phyloP scores from a whole-genome alignment of 1,140 invertebrate species.

The Calliopsis andreniformis region DNA sequence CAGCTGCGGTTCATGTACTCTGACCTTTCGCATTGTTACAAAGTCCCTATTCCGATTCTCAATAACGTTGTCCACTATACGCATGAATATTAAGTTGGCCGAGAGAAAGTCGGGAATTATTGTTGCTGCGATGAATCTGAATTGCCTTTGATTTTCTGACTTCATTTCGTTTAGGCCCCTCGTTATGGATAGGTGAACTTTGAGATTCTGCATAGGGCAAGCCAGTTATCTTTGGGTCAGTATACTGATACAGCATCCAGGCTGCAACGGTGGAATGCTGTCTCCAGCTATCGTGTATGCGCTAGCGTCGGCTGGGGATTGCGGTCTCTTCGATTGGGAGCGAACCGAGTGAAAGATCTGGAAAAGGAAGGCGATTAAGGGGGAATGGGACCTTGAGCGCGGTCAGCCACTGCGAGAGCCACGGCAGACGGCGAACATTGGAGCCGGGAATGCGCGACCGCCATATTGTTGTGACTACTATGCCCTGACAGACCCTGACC shows the following conservation, averaged over 20 bases:
- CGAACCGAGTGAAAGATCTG: conserved; percentile 75
- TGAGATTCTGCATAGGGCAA: too few species aligned
- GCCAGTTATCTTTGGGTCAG: conserved; percentile 74
- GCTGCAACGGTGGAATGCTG: conserved; percentile 67
- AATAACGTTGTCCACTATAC: neutral
- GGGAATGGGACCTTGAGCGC: conserved; percentile 76
- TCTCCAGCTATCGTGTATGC: conserved; percentile 43
- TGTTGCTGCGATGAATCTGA: neutral
- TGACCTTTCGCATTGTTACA: neutral
- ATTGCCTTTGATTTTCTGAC: neutral
- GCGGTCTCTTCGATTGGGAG: conserved; percentile 73
- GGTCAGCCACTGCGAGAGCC: conserved; percentile 74
- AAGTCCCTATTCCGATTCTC: neutral
- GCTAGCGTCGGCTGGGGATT: conserved; percentile 42
- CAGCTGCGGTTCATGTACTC: conserved; percentile 16
- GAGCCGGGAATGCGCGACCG: conserved; percentile 46
- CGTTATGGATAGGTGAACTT: too few species aligned
- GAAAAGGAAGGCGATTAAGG: conserved; percentile 75
- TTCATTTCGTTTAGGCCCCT: too few species aligned
- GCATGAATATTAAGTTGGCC: conserved; percentile 12
- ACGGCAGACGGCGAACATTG: conserved; percentile 29
- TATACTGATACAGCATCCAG: conserved; percentile 65
- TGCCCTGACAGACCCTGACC: conserved; percentile 45
- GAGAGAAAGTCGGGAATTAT: conserved; percentile 23
- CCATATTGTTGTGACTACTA: conserved; percentile 72